Conservation (phyloP, 2,113 vertebrate species). For the Ammodramus savannarum region DNA sequence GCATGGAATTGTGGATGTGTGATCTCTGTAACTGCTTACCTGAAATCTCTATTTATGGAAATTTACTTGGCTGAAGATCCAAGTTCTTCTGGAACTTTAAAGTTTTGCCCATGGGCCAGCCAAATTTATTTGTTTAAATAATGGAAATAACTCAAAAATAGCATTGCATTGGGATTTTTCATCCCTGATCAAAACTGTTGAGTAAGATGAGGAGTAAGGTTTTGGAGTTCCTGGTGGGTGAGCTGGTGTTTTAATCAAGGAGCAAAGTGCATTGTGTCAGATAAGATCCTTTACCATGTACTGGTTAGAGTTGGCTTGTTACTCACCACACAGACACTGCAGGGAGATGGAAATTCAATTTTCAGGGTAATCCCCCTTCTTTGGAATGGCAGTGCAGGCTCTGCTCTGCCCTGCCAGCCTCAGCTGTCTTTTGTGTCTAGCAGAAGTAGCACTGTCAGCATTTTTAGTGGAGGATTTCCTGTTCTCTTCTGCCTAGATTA, state of each 20-base stretch:
- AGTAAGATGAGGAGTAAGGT: background rate
- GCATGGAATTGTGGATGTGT: background rate
- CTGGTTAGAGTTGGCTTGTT: background rate
- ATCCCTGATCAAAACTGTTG: background rate
- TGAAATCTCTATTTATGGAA: background rate
- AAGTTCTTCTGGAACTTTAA: background rate
- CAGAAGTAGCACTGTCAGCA: slow-evolving; percentile 34
- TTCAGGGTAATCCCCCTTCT: background rate
- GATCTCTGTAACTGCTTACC: background rate
- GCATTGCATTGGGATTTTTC: background rate
- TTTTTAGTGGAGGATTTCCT: slow-evolving; percentile 52
- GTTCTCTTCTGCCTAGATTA: background rate
- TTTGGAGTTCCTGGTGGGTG: background rate
- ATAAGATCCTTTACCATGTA: background rate
- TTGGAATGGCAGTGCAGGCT: background rate
- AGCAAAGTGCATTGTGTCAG: background rate
- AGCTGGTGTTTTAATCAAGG: background rate
- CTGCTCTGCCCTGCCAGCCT: slow-evolving; percentile 28
- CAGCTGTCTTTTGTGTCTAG: slow-evolving; percentile 3
- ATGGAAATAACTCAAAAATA: background rate
- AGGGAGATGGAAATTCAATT: background rate
- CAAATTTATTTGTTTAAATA: background rate
- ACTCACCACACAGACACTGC: background rate
- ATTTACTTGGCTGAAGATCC: background rate
- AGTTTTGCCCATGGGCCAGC: background rate